phyloP scores from a whole-genome alignment of 2,888 invertebrate species.

The Acrocera orbiculus region DNA sequence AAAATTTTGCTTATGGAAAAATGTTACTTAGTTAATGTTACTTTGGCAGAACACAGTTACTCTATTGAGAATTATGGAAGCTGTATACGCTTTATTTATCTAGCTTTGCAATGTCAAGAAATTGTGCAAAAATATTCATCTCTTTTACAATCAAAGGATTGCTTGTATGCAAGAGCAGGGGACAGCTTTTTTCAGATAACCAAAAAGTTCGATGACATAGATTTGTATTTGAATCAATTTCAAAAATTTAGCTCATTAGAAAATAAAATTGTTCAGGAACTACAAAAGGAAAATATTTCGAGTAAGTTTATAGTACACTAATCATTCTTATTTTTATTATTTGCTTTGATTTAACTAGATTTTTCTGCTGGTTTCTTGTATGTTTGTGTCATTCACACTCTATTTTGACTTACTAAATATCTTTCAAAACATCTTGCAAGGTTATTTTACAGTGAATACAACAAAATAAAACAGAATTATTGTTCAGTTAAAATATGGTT shows the following conservation, averaged over 20 bases:
- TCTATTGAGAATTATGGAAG: slow-evolving; percentile 44
- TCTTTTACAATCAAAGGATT: slow-evolving; percentile 45
- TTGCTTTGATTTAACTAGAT: too few species aligned
- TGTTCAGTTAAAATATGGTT: too few species aligned
- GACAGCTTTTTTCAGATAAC: slow-evolving; percentile 67
- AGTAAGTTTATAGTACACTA: too few species aligned
- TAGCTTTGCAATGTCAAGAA: slow-evolving; percentile 50
- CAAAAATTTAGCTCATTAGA: slow-evolving; percentile 39
- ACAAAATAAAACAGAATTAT: too few species aligned
- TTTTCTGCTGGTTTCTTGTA: too few species aligned
- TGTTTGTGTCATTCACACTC: too few species aligned
- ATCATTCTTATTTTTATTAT: too few species aligned
- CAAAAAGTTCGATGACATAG: slow-evolving; percentile 41
- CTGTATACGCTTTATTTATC: slow-evolving; percentile 45
- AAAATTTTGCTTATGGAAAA: slow-evolving; percentile 69
- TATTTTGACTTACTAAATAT: too few species aligned
- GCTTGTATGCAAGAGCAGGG: slow-evolving; percentile 59
- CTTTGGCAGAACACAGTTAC: slow-evolving; percentile 57
- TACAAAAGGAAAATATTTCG: slow-evolving; percentile 32
- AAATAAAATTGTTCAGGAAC: slow-evolving; percentile 38
- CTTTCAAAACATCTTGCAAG: too few species aligned
- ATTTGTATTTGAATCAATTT: slow-evolving; percentile 40
- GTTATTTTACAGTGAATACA: too few species aligned
- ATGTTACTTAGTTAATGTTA: slow-evolving; percentile 63
- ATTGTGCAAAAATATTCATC: slow-evolving; percentile 48